A percentile compares a stretch with the other conserved stretches of the same genome.
These are phyloP conservation scores for Drosophila arizonae DNA, from an alignment of 1,140 invertebrate genomes.

Conservation along the genomic window DNA sequence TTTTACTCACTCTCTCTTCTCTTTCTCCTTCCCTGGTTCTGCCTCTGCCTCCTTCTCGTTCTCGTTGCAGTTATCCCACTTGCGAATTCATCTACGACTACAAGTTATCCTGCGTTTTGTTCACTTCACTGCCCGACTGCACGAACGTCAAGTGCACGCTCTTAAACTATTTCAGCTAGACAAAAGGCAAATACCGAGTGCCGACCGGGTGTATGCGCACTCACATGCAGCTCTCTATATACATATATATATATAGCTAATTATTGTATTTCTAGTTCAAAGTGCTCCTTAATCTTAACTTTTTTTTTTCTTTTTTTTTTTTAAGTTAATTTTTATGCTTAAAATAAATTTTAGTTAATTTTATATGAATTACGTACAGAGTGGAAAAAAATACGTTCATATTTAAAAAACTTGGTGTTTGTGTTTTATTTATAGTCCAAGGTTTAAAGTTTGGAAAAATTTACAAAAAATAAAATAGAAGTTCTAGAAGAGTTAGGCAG, in stretches of 20 bases:
- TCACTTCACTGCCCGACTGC: conserved; percentile 82
- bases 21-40: not conserved
- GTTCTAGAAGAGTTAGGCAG: too few species aligned
- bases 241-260: conserved; percentile 9
- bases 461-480: too few species aligned
- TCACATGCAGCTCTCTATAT: too few species aligned
- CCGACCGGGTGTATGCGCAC: conserved; percentile 1
- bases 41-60: not conserved
- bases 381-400: conserved; percentile 13
- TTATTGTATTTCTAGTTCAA: conserved; percentile 39
- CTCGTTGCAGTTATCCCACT: conserved; percentile 66
- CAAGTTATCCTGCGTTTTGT: conserved; percentile 80
- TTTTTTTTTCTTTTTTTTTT: conserved; percentile 39
- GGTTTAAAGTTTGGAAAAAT: too few species aligned
- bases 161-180: conserved; percentile 74
- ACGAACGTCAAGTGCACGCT: conserved; percentile 80
- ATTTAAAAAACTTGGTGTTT: not conserved
- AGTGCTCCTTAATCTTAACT: conserved; percentile 24
- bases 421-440: not conserved
- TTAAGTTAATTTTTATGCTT: conserved; percentile 27
- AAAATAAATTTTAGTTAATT: conserved; percentile 30
- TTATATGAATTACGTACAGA: conserved; percentile 14
- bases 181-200: not conserved
- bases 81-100: conserved; percentile 82
- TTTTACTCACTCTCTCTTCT: not conserved